Conservation (phyloP, 2,888 invertebrate species). For the Erpobdella octoculata region DNA sequence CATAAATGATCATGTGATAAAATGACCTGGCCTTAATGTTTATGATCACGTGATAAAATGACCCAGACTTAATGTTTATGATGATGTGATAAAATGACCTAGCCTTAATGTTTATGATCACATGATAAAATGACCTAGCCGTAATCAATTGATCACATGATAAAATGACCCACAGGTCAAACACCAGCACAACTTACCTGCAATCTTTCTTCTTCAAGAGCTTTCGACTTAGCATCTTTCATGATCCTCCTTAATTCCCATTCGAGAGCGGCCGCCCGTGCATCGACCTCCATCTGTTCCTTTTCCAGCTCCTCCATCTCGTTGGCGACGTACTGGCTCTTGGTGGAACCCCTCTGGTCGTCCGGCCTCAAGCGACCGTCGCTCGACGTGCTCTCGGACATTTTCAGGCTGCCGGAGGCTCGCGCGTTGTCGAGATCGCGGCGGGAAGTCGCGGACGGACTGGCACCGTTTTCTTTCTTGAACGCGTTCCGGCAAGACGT, state of each 20-base stretch:
- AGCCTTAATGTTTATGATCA: too few species aligned
- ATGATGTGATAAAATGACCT: not conserved
- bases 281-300: slow-evolving; percentile 82
- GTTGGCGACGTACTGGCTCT: slow-evolving; percentile 66
- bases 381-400: not conserved
- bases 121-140: too few species aligned
- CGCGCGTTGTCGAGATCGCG: not conserved
- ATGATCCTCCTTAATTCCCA: slow-evolving; percentile 26
- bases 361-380: too few species aligned
- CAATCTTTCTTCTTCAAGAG: slow-evolving; percentile 17
- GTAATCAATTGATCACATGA: too few species aligned
- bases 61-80: not conserved
- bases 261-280: slow-evolving; percentile 43
- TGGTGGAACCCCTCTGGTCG: slow-evolving; percentile 27
- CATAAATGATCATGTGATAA: too few species aligned
- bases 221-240: slow-evolving; percentile 43
- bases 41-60: too few species aligned
- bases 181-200: slow-evolving; percentile 3
- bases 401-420: not conserved
- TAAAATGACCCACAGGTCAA: too few species aligned
- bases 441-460: not conserved
- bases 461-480: not conserved
- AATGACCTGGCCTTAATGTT: too few species aligned
- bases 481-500: not conserved
- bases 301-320: slow-evolving; percentile 81